phyloP scores from a whole-genome alignment of 2,888 invertebrate genomes.

The Stenotaenia linearis region DNA sequence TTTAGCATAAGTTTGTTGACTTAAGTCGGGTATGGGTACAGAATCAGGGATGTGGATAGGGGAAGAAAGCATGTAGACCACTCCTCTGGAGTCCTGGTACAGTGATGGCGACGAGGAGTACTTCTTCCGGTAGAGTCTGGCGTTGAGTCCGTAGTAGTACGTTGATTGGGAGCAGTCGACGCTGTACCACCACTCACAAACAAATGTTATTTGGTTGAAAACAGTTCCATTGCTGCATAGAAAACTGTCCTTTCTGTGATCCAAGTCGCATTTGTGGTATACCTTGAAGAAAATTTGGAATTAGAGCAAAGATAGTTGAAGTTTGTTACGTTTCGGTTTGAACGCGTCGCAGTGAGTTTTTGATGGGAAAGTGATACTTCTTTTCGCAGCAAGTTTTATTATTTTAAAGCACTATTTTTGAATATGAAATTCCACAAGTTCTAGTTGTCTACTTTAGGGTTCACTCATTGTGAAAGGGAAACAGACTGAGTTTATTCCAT shows the following conservation, averaged over 20 bases:
- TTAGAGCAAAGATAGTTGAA: background rate
- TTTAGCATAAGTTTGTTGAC: background rate
- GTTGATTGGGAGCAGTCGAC: constrained; percentile 34
- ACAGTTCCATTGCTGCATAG: constrained; percentile 35
- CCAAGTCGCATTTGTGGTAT: constrained; percentile 35
- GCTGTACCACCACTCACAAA: constrained; percentile 37
- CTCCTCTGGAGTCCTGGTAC: background rate
- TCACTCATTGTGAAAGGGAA: too few relatives aligned
- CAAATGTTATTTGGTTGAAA: constrained; percentile 36
- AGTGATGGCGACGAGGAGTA: background rate
- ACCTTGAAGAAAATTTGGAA: constrained; percentile 8
- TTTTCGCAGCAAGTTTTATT: too few relatives aligned
- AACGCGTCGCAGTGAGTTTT: too few relatives aligned
- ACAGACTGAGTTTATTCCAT: background rate
- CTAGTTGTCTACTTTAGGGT: too few relatives aligned
- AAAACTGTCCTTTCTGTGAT: constrained; percentile 32
- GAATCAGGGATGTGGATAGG: background rate
- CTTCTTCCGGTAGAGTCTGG: constrained; percentile 22
- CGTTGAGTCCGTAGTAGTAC: constrained; percentile 32
- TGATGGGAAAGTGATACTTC: too few relatives aligned
- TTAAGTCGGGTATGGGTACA: background rate
- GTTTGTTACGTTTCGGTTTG: background rate
- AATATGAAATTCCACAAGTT: too few relatives aligned
- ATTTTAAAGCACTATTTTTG: too few relatives aligned
- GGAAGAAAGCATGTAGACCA: background rate